Conservation (phyloP, 1,140 invertebrate species). For the Pogonognathellus flavescens region DNA sequence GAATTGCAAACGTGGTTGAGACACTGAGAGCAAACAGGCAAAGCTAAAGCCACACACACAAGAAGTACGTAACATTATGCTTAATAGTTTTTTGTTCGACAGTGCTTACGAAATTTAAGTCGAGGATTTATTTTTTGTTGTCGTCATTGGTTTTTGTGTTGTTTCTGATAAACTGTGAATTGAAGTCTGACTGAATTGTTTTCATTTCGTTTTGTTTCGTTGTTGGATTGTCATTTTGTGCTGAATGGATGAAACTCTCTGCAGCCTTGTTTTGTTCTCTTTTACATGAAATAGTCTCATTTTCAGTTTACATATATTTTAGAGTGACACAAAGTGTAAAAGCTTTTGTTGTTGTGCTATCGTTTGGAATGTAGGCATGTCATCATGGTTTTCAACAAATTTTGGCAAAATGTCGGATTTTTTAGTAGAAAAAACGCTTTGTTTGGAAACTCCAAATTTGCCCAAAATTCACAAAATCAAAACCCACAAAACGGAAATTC, state of each 20-base stretch:
- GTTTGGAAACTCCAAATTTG: constrained; percentile 42
- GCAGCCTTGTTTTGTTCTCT: not conserved
- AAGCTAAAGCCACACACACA: too few relatives aligned
- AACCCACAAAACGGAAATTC: not conserved
- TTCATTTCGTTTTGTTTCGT: constrained; percentile 4
- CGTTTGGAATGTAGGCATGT: constrained; percentile 20
- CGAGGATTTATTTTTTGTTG: constrained; percentile 8
- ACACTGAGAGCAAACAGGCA: too few relatives aligned
- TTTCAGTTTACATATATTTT: not conserved
- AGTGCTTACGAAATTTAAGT: constrained; percentile 25
- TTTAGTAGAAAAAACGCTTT: constrained; percentile 53
- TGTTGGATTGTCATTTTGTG: not conserved
- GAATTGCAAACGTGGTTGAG: not conserved
- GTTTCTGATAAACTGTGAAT: not conserved
- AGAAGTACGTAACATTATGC: not conserved
- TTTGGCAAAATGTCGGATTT: constrained; percentile 61
- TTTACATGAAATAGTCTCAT: not conserved
- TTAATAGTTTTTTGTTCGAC: constrained; percentile 20
- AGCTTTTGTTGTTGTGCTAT: not conserved
- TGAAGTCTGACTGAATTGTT: not conserved
- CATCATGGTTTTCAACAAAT: constrained; percentile 62
- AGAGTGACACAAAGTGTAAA: not conserved
- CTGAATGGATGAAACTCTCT: not conserved
- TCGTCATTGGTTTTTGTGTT: constrained; percentile 18
- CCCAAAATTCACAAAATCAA: not conserved